phyloP scores from a whole-genome alignment of 2,888 invertebrate species.

The Herminia tarsipennalis region DNA sequence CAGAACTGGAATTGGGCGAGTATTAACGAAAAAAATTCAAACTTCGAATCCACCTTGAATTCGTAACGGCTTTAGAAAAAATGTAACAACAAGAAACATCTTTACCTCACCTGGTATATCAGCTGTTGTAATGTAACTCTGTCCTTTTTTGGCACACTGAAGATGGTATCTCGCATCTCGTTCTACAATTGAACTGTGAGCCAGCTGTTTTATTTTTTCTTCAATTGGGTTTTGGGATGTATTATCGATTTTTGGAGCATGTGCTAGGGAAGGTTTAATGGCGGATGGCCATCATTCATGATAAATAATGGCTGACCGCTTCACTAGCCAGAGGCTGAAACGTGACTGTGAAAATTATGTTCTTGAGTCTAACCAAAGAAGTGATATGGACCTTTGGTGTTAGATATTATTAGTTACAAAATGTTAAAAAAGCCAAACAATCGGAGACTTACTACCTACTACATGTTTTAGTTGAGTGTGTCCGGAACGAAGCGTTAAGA shows the following conservation, averaged over 20 bases:
- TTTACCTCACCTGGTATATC: conserved; percentile 28
- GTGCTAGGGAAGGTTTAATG: conserved; percentile 5
- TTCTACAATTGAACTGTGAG: conserved; percentile 15
- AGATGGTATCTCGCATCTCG: conserved; percentile 15
- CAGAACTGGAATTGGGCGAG: background rate
- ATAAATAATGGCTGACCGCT: background rate
- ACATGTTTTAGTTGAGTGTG: too few species aligned
- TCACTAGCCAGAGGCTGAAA: too few species aligned
- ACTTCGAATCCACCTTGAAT: conserved; percentile 8
- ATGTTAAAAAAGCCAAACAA: too few species aligned
- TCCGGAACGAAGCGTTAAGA: too few species aligned
- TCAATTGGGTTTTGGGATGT: conserved; percentile 6
- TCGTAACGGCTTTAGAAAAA: conserved; percentile 5
- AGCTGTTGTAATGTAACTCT: conserved; percentile 27
- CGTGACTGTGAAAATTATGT: too few species aligned
- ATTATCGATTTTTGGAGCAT: conserved; percentile 11
- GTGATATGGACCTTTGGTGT: too few species aligned
- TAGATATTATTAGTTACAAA: too few species aligned
- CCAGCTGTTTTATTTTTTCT: conserved; percentile 26
- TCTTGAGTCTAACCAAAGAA: too few species aligned
- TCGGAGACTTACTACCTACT: too few species aligned
- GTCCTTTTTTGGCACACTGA: conserved; percentile 13
- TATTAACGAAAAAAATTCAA: conserved; percentile 8
- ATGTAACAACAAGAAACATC: conserved; percentile 30
- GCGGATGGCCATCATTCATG: background rate